Evolutionary conservation across 2,797 vertebrate genomes (phyloP), one percentile per base, ranked within the genome.

Genomic region (Semaprochilodus insignis): DNA sequence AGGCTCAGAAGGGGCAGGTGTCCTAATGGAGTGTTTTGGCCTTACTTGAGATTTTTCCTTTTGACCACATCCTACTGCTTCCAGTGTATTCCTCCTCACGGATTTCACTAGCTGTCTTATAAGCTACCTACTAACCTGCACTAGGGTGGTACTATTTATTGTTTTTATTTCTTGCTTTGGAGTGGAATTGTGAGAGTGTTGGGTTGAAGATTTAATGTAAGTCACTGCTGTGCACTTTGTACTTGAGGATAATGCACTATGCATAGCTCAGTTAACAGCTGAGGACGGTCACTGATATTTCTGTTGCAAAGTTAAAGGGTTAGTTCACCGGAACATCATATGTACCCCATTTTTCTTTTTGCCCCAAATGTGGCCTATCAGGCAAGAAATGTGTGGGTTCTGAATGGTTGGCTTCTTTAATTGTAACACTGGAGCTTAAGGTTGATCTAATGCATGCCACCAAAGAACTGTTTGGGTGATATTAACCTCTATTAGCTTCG

Each of bases 151-250:
- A 4, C 21, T 34, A 6, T 40, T 19, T 72, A 11, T 60, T 21
- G n/a, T 71, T 48, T 31, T 51, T 51, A 15, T 51, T 62, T 34
- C 13, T 6, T 66, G 63, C 0, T 11, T 72, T 17, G 16, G 51
- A 65, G 71, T 81, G 60, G 5, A 66, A 55, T 44, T 21, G n/a
- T 54, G 13, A 62, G 34, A 65, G 79, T 14, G 66, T 81, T 66
- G 8, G 34, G 1, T 10, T 59, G 25, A 31, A 3, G 63, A 16
- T 27, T 71, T 48, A 25, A 63, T 19, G 40, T 66, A 40, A 21
- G 16, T 23, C 21, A 52, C 21, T 3, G 4, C 36, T 52, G 40
- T 63, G 44, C 21, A 72, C 69, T 79, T 80, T 73, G 19, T 72
- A 27, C 44, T 48, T 36, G 44, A 52, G 25, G 36, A 60, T 10